Base-by-base conservation (phyloP, 2,797 vertebrate species). In the Acropternis orthonyx region DNA sequence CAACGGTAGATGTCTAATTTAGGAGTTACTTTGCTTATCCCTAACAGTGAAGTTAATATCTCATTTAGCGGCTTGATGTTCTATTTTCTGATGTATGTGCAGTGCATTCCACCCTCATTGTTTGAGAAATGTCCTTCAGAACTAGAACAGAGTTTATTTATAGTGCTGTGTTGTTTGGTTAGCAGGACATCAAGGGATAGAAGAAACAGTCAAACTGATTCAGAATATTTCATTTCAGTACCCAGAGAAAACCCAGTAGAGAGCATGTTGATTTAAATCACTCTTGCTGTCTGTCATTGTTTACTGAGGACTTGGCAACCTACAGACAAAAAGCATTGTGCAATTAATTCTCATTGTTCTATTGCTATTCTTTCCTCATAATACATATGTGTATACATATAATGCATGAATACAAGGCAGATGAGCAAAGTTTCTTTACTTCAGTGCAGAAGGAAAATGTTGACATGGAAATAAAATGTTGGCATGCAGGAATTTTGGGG, bases 81-180 rank as follows among this genome's bases (percentile, higher is more conserved):
- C 62, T 79, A 21, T 81, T 73, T 75, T 67, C 78, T 84, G 72
- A 56, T 94, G 90, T 86, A 79, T 56, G 36, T 73, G 36, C 44
- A 89, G 30, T 81, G 49, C 27, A 74, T 90, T 96, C 67, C 41
- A 74, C 16, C n/a, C 17, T 93, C 36, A 77, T 91, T 96, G 48
- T 75, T 92, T 93, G 59, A 94, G 56, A 86, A 85, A 52, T 41
- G 34, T 79, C 77, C 73, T 96, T 96, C 76, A 82, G 55, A 96
- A 91, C 54, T 49, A 90, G 59, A 95, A 83, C 43, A 69, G 68
- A 88, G 32, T 17, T 69, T 85, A 86, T 93, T 89, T 81, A 88
- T 72, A 80, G 44, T 58, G n/a, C 15, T 84, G 41, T 56, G 46
- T 5, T 63, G 11, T 8, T 67, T 65, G 14, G 7, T 65, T 93